Conservation (phyloP, 2,113 vertebrate genomes). For the Emydocephalus ijimae region DNA sequence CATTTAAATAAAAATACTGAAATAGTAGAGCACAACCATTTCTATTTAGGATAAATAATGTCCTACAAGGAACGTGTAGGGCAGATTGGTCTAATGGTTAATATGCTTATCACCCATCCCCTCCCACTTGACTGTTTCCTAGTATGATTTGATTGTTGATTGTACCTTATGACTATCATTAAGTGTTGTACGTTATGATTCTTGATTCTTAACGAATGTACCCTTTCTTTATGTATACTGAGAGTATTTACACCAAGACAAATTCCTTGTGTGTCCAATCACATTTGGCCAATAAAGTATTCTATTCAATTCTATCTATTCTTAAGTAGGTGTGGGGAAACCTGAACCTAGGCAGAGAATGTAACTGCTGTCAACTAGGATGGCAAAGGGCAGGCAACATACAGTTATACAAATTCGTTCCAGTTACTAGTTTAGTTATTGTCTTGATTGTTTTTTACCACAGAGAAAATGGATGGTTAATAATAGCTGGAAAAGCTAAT, state of each 20-base stretch:
- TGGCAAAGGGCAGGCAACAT: background rate
- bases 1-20: background rate
- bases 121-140: no score
- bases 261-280: no score
- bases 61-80: background rate
- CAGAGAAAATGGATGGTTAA: background rate
- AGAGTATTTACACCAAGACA: no score
- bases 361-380: background rate
- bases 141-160: no score
- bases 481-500: background rate
- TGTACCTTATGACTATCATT: no score
- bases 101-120: background rate
- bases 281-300: no score
- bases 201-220: no score
- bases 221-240: no score
- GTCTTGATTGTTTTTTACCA: background rate
- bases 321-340: background rate
- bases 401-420: background rate
- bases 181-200: no score
- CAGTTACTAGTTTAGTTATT: background rate
- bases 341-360: background rate
- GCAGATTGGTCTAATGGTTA: background rate
- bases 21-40: background rate
- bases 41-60: background rate
- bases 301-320: no score